A percentile compares a stretch with the other conserved stretches of the same genome.
phyloP scores from a whole-genome alignment of 2,888 invertebrate species.

The Chrysolina oricalcia region DNA sequence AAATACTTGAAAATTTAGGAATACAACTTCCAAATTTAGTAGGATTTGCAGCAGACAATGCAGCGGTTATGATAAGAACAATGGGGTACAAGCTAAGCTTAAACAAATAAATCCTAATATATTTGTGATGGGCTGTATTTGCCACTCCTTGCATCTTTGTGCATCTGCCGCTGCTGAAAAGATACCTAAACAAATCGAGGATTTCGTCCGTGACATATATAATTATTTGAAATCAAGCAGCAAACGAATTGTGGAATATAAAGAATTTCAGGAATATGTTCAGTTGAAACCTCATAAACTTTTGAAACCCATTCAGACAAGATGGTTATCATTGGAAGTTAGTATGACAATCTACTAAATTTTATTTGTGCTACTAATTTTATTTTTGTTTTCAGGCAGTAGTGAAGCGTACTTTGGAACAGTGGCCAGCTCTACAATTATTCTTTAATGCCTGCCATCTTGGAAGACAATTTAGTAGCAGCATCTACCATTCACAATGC shows the following conservation, averaged over 20 bases:
- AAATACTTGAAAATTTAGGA: too few species aligned
- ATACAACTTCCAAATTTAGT: conserved; percentile 13
- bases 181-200: conserved; percentile 36
- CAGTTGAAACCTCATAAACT: conserved; percentile 37
- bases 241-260: conserved; percentile 21
- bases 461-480: too few species aligned
- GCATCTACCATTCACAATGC: not conserved
- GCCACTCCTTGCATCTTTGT: conserved; percentile 39
- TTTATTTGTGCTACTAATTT: not conserved
- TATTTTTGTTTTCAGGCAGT: conserved; percentile 31
- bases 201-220: conserved; percentile 34
- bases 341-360: not conserved
- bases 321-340: conserved; percentile 38
- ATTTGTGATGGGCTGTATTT: conserved; percentile 38
- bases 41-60: conserved; percentile 41
- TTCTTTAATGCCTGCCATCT: too few species aligned
- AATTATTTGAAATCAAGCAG: conserved; percentile 38
- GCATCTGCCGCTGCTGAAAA: conserved; percentile 35
- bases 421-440: conserved; percentile 6
- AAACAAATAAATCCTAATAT: conserved; percentile 35
- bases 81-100: conserved; percentile 29
- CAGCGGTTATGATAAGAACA: conserved; percentile 31
- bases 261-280: conserved; percentile 37
- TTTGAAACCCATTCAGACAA: conserved; percentile 30
- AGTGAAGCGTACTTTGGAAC: conserved; percentile 25